Evolutionary conservation across 1,140 invertebrate genomes (phyloP).

Genomic region (Frieseomelitta varia): DNA sequence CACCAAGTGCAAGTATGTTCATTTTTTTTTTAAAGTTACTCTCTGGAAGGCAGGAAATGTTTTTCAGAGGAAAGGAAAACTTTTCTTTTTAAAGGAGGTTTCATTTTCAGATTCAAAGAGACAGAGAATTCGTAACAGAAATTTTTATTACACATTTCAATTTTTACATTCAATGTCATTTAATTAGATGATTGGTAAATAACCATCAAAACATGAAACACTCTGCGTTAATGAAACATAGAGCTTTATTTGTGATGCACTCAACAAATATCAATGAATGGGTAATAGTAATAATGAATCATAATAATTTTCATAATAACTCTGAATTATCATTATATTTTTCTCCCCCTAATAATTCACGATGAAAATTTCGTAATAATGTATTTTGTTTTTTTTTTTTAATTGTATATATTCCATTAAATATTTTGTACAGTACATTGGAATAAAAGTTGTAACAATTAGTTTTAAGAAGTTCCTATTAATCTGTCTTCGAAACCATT

Average conservation of each 20-base stretch:
- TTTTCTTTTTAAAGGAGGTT: slow-evolving; percentile 30
- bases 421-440: slow-evolving; percentile 73
- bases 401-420: slow-evolving; percentile 65
- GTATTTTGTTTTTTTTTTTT: slow-evolving; percentile 15
- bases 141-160: neutral
- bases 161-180: neutral
- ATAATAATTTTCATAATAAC: slow-evolving; percentile 64
- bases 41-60: neutral
- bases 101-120: slow-evolving; percentile 86
- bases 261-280: slow-evolving; percentile 77
- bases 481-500: slow-evolving; percentile 69
- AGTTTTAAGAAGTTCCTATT: slow-evolving; percentile 71
- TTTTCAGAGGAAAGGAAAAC: neutral
- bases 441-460: slow-evolving; percentile 75
- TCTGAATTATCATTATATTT: slow-evolving; percentile 65
- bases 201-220: slow-evolving; percentile 31
- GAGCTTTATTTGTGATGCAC: slow-evolving; percentile 78
- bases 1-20: slow-evolving; percentile 93
- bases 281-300: slow-evolving; percentile 71
- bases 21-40: neutral
- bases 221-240: slow-evolving; percentile 77
- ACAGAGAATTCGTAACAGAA: slow-evolving; percentile 86
- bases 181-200: neutral
- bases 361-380: slow-evolving; percentile 62
- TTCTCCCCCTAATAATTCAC: slow-evolving; percentile 65